These are phyloP conservation scores for Brachionus paranguensis DNA, from an alignment of 1,140 invertebrate species.

Conservation along the genomic window DNA sequence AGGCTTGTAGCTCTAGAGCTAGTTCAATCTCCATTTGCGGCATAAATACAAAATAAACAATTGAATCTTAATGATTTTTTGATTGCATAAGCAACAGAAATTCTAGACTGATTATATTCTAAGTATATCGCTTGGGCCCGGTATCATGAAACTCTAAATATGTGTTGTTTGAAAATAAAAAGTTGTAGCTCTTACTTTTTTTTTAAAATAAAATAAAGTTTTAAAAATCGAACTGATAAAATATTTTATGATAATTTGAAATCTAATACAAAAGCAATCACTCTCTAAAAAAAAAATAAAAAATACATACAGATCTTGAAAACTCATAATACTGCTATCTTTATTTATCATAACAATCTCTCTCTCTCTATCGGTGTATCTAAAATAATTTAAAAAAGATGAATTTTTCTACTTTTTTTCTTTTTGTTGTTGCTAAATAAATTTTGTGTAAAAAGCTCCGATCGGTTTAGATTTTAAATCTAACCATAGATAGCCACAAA, in stretches of 20 bases:
- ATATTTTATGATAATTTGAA: constrained; percentile 33
- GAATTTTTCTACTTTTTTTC: neutral
- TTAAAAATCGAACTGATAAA: constrained; percentile 17
- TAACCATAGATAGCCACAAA: neutral
- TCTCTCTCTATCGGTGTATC: constrained; percentile 27
- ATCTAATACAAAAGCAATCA: constrained; percentile 4
- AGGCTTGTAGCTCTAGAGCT: neutral
- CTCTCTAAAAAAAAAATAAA: neutral
- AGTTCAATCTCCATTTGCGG: neutral
- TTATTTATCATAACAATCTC: constrained; percentile 21
- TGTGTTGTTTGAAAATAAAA: neutral
- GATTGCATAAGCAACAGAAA: neutral
- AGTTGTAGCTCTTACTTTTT: neutral
- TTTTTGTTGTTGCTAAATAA: neutral
- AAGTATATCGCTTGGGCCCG: neutral
- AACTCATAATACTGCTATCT: neutral
- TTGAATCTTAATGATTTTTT: neutral
- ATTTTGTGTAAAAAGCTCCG: neutral
- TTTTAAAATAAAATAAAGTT: neutral
- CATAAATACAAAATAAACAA: neutral
- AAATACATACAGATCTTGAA: neutral
- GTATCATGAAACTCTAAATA: neutral
- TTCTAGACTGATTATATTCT: neutral
- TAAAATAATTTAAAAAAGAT: constrained; percentile 25
- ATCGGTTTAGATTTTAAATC: neutral